A percentile compares a stretch with the other conserved stretches of the same genome.
phyloP scores from a whole-genome alignment of 2,888 invertebrate species.

The Lagria hirta region DNA sequence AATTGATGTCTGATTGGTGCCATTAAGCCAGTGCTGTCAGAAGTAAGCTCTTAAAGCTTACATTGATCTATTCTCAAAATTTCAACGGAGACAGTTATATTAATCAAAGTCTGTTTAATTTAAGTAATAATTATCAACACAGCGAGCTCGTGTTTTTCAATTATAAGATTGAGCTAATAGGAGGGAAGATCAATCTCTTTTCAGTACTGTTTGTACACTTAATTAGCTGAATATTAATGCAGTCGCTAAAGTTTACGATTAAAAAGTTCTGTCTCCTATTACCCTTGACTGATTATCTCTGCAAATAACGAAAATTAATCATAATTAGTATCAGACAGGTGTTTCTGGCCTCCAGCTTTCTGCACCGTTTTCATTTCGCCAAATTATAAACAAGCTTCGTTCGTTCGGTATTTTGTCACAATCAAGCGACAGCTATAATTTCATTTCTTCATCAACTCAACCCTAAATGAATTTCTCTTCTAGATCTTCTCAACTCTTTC shows the following conservation, averaged over 20 bases:
- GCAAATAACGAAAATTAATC: constrained; percentile 26
- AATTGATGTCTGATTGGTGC: too few relatives aligned
- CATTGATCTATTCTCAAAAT: too few relatives aligned
- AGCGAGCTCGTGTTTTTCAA: constrained; percentile 28
- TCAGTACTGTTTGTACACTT: constrained; percentile 29
- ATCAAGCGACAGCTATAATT: constrained; percentile 17
- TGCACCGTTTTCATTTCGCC: constrained; percentile 6
- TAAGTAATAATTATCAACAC: constrained; percentile 29
- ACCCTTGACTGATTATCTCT: constrained; percentile 23
- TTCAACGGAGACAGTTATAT: constrained; percentile 17
- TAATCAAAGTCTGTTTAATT: constrained; percentile 30
- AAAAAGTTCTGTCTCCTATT: constrained; percentile 24
- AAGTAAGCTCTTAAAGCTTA: too few relatives aligned
- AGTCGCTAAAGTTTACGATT: constrained; percentile 27
- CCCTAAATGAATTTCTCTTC: constrained; percentile 15
- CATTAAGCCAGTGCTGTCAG: too few relatives aligned
- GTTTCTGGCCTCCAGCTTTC: constrained; percentile 13
- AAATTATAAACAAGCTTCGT: constrained; percentile 3
- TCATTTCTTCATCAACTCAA: constrained; percentile 18
- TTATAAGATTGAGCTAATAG: constrained; percentile 28
- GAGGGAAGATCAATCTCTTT: constrained; percentile 28
- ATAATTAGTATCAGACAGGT: constrained; percentile 25
- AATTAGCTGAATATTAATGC: constrained; percentile 31
- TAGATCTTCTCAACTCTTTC: too few relatives aligned
- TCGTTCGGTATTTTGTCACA: constrained; percentile 18